Percentiles rank a stretch among this genome's conserved stretches.
Conservation (phyloP, 2,888 invertebrate genomes). For the Opisthograptis luteolata region DNA sequence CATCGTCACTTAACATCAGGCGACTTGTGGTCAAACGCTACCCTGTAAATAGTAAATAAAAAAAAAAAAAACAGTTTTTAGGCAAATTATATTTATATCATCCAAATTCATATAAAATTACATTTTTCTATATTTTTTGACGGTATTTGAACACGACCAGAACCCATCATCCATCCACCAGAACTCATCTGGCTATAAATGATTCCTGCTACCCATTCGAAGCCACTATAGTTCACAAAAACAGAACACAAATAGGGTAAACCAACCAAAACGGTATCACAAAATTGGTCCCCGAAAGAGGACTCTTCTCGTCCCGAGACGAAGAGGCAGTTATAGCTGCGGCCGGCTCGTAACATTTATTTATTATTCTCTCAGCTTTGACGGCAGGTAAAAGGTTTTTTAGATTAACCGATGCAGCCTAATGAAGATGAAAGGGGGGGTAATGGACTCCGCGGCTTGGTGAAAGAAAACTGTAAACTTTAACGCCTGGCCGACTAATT, state of each 20-base stretch:
- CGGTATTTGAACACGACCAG: too few relatives aligned
- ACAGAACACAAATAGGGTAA: constrained; percentile 18
- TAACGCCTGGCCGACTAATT: constrained; percentile 52
- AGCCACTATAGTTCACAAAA: too few relatives aligned
- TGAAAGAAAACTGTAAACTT: constrained; percentile 69
- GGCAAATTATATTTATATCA: too few relatives aligned
- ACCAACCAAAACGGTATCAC: constrained; percentile 31
- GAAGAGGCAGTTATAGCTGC: constrained; percentile 26
- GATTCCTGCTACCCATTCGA: constrained; percentile 11
- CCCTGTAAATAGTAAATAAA: too few relatives aligned
- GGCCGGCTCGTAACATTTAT: constrained; percentile 45
- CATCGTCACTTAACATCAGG: too few relatives aligned
- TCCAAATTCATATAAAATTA: too few relatives aligned
- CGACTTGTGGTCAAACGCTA: too few relatives aligned
- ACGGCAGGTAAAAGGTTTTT: constrained; percentile 72
- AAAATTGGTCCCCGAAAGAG: constrained; percentile 30
- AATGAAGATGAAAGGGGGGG: constrained; percentile 73
- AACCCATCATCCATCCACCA: too few relatives aligned
- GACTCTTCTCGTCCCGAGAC: constrained; percentile 11
- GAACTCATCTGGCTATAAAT: too few relatives aligned
- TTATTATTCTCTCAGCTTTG: constrained; percentile 68
- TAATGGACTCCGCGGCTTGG: constrained; percentile 56
- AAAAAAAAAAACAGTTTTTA: too few relatives aligned
- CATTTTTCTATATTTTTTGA: too few relatives aligned
- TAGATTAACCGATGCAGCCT: constrained; percentile 69